These are phyloP conservation scores for Lucilia cuprina DNA, from an alignment of 1,140 invertebrate genomes.

Conservation along the genomic window DNA sequence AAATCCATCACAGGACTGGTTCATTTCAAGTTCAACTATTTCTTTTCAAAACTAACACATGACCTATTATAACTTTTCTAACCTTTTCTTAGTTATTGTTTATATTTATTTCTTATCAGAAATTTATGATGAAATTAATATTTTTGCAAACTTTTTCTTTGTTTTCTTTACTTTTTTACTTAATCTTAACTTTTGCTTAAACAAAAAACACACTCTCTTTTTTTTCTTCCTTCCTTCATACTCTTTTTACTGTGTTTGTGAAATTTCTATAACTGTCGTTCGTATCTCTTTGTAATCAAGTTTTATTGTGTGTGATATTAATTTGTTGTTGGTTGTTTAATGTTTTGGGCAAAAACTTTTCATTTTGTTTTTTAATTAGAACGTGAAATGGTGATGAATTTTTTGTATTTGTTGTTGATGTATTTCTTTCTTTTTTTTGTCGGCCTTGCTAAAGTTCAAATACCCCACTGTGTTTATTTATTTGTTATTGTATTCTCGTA, in stretches of 20 bases:
- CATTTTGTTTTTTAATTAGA: constrained; percentile 26
- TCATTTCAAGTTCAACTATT: too few relatives aligned
- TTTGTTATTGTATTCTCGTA: neutral
- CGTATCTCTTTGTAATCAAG: neutral
- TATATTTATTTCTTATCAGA: neutral
- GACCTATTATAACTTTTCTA: neutral
- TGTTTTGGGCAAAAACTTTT: neutral
- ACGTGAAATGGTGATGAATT: constrained; percentile 23
- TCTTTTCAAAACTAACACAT: neutral
- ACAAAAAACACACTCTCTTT: neutral
- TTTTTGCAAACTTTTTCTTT: neutral
- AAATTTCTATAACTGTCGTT: too few relatives aligned
- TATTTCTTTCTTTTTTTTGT: neutral
- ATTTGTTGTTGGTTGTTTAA: neutral
- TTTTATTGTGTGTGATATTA: constrained; percentile 6
- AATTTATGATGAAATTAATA: neutral
- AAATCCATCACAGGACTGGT: too few relatives aligned
- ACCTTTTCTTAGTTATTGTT: neutral
- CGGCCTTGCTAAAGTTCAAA: constrained; percentile 32
- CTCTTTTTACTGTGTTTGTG: too few relatives aligned
- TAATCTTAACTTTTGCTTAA: neutral
- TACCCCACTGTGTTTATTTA: constrained; percentile 13
- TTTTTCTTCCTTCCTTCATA: too few relatives aligned
- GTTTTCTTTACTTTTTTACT: neutral
- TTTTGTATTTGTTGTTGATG: neutral